Base-by-base conservation (phyloP, 2,797 vertebrate species). In the Diglossa cyanea region DNA sequence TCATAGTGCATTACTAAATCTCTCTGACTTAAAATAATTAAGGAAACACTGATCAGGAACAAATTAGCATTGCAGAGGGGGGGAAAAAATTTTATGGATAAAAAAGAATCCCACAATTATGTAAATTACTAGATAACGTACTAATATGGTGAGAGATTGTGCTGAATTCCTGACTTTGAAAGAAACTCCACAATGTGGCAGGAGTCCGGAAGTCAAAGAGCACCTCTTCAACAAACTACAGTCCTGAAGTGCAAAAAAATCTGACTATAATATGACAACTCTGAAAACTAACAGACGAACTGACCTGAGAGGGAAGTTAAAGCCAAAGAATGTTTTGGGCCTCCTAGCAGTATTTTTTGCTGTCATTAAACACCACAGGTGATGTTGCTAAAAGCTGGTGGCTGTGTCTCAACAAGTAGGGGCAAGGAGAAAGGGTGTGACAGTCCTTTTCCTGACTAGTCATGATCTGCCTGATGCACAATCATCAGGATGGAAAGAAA, bases 341-440 rank as follows among this genome's bases (percentile, higher is more conserved):
- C 94, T 95, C 90, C 88, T 91, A 91, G 92, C 63, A 95, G 92
- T 93, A 78, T 91, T 82, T 95, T 90, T 93, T 85, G 65, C 80
- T 94, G 94, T 94, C 94, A 90, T 86, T 75, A 89, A 75, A 94
- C 53, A 82, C 80, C 76, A 33, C 66, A 75, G 82, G 72, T 88
- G 66, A 94, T 91, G 68, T 25, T 96, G 68, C 68, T 93, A 71
- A 87, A 93, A 95, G 78, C 35, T 70, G 47, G 58, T 71, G 70
- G 44, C 72, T 86, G 24, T 40, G 89, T 70, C 82, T 91, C 70
- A 92, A 90, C 91, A 95, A 94, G 95, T 15, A 91, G 58, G 60
- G 87, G 66, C 92, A 93, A 89, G 90, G 58, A 87, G 48, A 93
- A 88, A 81, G 93, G 60, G 77, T 85, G 80, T 89, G 71, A 91